Evolutionary conservation across 2,797 vertebrate species (phyloP).

Genomic region (Esox lucius): DNA sequence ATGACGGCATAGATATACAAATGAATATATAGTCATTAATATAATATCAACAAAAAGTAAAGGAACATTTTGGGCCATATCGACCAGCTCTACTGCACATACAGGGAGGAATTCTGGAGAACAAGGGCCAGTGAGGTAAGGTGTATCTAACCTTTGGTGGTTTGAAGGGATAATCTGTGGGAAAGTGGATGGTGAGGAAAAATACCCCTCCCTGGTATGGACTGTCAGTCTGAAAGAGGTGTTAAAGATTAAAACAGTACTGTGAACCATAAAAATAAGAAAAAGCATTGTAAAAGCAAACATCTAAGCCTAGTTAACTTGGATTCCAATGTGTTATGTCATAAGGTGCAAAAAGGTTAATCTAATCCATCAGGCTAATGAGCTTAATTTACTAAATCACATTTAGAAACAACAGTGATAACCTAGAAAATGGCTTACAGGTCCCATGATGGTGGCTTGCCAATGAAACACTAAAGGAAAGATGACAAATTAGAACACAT

Average conservation of each 20-base stretch:
- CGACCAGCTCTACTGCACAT: too few species aligned
- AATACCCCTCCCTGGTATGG: constrained; percentile 84
- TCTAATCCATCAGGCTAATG: constrained; percentile 39
- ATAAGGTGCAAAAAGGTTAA: neutral
- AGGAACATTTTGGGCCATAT: too few species aligned
- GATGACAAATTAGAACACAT: constrained; percentile 17
- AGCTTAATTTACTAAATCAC: constrained; percentile 45
- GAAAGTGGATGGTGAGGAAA: constrained; percentile 84
- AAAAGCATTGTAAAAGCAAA: neutral
- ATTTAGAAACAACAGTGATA: constrained; percentile 62
- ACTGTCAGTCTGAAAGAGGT: constrained; percentile 76
- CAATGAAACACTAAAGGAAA: constrained; percentile 74
- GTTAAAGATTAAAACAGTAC: neutral
- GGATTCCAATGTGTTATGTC: too few species aligned
- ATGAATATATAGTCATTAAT: too few species aligned
- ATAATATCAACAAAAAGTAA: too few species aligned
- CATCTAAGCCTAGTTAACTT: neutral
- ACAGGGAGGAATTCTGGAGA: too few species aligned
- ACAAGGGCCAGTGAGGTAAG: neutral
- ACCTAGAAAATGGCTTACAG: constrained; percentile 70
- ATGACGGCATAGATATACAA: too few species aligned
- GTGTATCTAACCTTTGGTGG: constrained; percentile 78
- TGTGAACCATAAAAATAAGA: neutral
- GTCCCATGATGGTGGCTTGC: constrained; percentile 79
- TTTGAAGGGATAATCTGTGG: constrained; percentile 87